phyloP scores from a whole-genome alignment of 2,888 invertebrate genomes.

The Lithosia quadra region DNA sequence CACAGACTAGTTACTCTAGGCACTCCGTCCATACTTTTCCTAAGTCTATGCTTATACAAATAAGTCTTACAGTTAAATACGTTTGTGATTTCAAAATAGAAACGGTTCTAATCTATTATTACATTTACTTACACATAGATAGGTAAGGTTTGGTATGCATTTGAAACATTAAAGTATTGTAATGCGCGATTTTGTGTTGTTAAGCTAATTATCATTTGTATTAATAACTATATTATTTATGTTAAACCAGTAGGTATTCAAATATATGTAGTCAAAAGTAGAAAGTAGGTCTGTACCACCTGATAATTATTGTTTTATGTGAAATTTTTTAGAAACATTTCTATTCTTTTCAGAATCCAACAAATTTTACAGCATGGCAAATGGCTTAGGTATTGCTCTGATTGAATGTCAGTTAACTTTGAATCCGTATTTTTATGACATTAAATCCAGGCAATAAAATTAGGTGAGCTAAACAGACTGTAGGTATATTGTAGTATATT shows the following conservation, averaged over 20 bases:
- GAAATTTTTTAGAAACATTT: too few relatives aligned
- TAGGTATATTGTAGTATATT: background rate
- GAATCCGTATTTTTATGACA: too few relatives aligned
- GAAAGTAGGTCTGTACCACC: too few relatives aligned
- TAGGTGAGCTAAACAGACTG: background rate
- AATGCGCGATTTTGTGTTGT: conserved; percentile 44
- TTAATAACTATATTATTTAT: conserved; percentile 14
- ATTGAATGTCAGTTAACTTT: too few relatives aligned
- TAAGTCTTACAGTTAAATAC: conserved; percentile 67
- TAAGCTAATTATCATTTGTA: conserved; percentile 22
- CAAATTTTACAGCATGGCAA: too few relatives aligned
- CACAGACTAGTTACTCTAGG: too few relatives aligned
- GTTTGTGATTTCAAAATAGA: conserved; percentile 65
- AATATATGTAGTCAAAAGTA: too few relatives aligned
- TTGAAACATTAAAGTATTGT: conserved; percentile 37
- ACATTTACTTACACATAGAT: conserved; percentile 35
- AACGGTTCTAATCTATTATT: conserved; percentile 43
- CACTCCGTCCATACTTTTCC: too few relatives aligned
- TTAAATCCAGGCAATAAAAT: background rate
- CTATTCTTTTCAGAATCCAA: too few relatives aligned
- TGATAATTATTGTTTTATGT: too few relatives aligned
- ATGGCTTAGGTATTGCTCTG: too few relatives aligned
- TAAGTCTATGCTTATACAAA: conserved; percentile 55
- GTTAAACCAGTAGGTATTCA: background rate
- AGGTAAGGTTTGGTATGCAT: conserved; percentile 39